Evolutionary conservation across 2,113 vertebrate genomes (phyloP).

Genomic region (Actenoides lindsayi): DNA sequence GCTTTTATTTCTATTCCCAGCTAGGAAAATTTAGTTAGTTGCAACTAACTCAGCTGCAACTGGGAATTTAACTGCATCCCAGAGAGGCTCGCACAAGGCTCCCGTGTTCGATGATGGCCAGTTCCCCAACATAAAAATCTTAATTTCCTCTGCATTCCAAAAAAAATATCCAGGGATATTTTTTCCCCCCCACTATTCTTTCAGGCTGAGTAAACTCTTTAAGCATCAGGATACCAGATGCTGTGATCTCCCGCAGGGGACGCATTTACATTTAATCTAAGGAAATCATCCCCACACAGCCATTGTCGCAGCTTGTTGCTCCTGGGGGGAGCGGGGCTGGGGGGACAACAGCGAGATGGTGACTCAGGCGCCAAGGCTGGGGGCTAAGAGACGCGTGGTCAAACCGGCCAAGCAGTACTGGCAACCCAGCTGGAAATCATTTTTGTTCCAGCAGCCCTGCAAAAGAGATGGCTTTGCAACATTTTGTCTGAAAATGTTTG

Average conservation of each 20-base stretch:
- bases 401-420: not conserved
- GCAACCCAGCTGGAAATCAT: not conserved
- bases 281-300: not conserved
- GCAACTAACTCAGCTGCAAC: not conserved
- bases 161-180: not conserved
- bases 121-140: not conserved
- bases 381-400: rapidly evolving
- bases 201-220: slow-evolving; percentile 45
- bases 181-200: not conserved
- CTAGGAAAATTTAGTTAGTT: not conserved
- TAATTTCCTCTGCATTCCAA: slow-evolving; percentile 59
- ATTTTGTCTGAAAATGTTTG: not conserved
- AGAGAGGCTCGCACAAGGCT: not conserved
- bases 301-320: rapidly evolving
- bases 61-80: not conserved
- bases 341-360: not conserved
- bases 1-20: not conserved
- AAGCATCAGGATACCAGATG: slow-evolving; percentile 60
- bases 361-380: not conserved
- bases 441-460: not conserved
- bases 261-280: not conserved
- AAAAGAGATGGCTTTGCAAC: not conserved
- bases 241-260: not conserved
- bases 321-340: not conserved
- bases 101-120: not conserved